Evolutionary conservation across 2,797 vertebrate species (phyloP).

Genomic region (Pseudochromis fuscus): DNA sequence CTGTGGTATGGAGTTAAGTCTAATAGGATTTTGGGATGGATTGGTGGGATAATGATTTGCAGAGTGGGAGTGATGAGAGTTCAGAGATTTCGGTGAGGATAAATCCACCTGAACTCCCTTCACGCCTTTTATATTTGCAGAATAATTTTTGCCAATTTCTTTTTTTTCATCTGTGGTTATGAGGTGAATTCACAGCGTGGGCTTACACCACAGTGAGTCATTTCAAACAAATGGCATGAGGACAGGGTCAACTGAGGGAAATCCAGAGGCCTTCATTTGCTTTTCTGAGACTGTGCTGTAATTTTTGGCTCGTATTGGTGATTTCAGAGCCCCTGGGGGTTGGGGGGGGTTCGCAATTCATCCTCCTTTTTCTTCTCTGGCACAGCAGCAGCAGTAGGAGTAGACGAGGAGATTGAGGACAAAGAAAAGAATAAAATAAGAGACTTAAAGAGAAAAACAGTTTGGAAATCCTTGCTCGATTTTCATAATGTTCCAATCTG

Average conservation of each 20-base stretch:
- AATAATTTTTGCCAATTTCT: conserved; percentile 6
- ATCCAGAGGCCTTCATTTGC: conserved; percentile 10
- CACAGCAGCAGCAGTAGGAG: conserved; percentile 30
- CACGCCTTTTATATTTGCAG: conserved; percentile 35
- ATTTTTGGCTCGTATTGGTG: conserved; percentile 33
- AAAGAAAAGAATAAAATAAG: background rate
- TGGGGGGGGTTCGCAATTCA: too few species aligned
- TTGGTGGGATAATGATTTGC: conserved; percentile 29
- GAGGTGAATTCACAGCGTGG: conserved; percentile 10
- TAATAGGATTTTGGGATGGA: conserved; percentile 33
- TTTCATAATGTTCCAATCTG: conserved; percentile 34
- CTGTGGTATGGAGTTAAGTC: conserved; percentile 18
- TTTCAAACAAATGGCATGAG: conserved; percentile 18
- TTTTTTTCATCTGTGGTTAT: conserved; percentile 13
- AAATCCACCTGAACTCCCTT: conserved; percentile 20
- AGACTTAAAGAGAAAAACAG: conserved; percentile 34
- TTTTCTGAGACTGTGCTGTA: conserved; percentile 34
- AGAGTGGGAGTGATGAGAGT: conserved; percentile 11
- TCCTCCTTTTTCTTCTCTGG: conserved; percentile 16
- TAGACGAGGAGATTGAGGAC: background rate
- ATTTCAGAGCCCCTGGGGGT: conserved; percentile 30
- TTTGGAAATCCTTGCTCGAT: conserved; percentile 25
- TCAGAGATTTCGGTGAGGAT: too few species aligned
- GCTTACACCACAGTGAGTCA: conserved; percentile 11
- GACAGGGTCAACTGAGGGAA: conserved; percentile 24